phyloP scores from a whole-genome alignment of 2,113 vertebrate species.

The Rhinichthys klamathensis region DNA sequence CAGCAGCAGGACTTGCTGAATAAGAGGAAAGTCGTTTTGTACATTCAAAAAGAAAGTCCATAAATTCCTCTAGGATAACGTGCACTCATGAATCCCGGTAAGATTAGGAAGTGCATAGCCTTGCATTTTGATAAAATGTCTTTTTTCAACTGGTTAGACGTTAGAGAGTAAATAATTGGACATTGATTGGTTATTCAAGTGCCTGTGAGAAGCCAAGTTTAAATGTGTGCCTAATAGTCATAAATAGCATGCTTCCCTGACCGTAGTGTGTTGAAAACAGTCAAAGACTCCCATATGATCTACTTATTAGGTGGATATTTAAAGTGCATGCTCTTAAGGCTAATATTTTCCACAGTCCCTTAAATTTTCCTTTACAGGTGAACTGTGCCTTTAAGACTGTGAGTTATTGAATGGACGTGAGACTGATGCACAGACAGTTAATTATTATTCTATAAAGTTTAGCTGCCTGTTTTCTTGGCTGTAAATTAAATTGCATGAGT shows the following conservation, averaged over 20 bases:
- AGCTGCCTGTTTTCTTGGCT: constrained; percentile 43
- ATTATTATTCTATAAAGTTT: constrained; percentile 51
- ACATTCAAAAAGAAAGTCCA: background rate
- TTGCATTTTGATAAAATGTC: background rate
- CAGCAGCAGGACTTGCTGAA: background rate
- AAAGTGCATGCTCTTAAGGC: background rate
- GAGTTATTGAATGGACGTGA: background rate
- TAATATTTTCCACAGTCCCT: background rate
- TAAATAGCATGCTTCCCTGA: background rate
- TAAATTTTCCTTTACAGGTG: background rate
- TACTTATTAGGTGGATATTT: background rate
- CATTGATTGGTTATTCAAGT: background rate
- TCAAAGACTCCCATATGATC: background rate
- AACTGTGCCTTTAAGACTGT: background rate
- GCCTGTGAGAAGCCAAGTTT: background rate
- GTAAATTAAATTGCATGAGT: constrained; percentile 47
- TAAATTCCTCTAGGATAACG: background rate
- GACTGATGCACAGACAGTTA: background rate
- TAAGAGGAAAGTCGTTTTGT: background rate
- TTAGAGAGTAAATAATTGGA: background rate
- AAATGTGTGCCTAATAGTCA: background rate
- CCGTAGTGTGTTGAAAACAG: background rate
- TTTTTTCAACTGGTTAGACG: background rate
- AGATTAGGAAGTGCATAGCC: background rate
- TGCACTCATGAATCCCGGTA: background rate